Conservation (phyloP, 2,888 invertebrate genomes). For the Phania funesta region DNA sequence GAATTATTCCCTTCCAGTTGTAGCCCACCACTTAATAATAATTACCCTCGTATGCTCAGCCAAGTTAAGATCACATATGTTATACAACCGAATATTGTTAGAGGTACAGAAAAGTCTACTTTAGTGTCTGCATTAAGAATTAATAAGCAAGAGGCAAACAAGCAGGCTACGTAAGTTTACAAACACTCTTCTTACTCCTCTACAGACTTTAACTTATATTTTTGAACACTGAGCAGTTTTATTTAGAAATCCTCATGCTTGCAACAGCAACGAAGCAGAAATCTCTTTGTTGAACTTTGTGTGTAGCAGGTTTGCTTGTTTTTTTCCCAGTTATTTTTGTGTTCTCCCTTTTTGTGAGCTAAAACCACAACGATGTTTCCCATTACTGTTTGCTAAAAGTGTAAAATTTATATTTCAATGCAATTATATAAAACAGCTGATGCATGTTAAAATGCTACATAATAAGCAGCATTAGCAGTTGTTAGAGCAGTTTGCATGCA, state of each 20-base stretch:
- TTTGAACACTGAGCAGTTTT: constrained; percentile 42
- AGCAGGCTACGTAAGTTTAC: neutral
- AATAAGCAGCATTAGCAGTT: constrained; percentile 44
- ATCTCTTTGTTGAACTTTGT: constrained; percentile 16
- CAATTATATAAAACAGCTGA: constrained; percentile 67
- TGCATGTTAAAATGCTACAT: constrained; percentile 67
- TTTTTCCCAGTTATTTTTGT: neutral
- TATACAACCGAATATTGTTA: neutral
- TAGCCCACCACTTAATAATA: too few species aligned
- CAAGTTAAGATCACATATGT: constrained; percentile 30
- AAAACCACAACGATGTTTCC: constrained; percentile 58
- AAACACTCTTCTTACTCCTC: neutral
- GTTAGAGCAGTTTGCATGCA: neutral
- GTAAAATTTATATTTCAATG: constrained; percentile 67
- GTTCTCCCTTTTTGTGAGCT: neutral
- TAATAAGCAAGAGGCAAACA: constrained; percentile 53
- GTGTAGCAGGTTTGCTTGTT: neutral
- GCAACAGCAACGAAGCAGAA: constrained; percentile 17
- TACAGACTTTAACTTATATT: neutral
- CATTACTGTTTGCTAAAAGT: constrained; percentile 60
- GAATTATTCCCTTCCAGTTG: too few species aligned
- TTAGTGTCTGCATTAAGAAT: constrained; percentile 35
- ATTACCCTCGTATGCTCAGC: neutral
- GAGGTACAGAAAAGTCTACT: neutral
- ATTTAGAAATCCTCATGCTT: constrained; percentile 14